Evolutionary conservation across 1,140 invertebrate species (phyloP).

Genomic region (Pentalonia nigronervosa): DNA sequence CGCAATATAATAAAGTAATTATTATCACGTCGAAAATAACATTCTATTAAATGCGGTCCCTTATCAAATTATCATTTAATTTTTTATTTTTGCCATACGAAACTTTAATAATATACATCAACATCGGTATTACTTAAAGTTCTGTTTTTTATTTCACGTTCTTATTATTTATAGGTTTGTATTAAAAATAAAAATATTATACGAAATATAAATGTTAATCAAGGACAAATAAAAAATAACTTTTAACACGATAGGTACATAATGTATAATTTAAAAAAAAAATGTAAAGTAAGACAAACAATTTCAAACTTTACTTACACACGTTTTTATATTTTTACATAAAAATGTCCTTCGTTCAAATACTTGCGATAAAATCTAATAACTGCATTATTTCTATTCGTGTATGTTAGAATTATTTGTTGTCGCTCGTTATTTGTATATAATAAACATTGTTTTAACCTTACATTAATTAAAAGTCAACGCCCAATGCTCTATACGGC

Average conservation of each 20-base stretch:
- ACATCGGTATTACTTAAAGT: neutral
- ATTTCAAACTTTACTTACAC: neutral
- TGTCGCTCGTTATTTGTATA: neutral
- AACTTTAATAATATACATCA: neutral
- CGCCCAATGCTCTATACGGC: neutral
- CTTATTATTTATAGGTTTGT: slow-evolving; percentile 2
- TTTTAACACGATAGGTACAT: neutral
- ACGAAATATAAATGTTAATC: neutral
- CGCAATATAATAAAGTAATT: slow-evolving; percentile 21
- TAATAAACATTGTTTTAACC: slow-evolving; percentile 44
- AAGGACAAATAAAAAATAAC: slow-evolving; percentile 7
- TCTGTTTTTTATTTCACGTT: neutral
- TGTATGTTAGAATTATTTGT: neutral
- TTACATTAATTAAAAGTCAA: slow-evolving; percentile 28
- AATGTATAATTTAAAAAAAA: neutral
- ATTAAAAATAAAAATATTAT: slow-evolving; percentile 1
- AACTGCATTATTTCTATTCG: neutral
- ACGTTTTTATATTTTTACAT: slow-evolving; percentile 8
- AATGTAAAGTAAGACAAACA: neutral
- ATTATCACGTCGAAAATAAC: neutral
- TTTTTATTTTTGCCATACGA: slow-evolving; percentile 2
- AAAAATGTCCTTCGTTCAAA: neutral
- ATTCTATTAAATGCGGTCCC: neutral
- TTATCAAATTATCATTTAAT: neutral
- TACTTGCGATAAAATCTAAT: neutral